Evolutionary conservation across 2,113 vertebrate species (phyloP).

Genomic region (Sturnira hondurensis): DNA sequence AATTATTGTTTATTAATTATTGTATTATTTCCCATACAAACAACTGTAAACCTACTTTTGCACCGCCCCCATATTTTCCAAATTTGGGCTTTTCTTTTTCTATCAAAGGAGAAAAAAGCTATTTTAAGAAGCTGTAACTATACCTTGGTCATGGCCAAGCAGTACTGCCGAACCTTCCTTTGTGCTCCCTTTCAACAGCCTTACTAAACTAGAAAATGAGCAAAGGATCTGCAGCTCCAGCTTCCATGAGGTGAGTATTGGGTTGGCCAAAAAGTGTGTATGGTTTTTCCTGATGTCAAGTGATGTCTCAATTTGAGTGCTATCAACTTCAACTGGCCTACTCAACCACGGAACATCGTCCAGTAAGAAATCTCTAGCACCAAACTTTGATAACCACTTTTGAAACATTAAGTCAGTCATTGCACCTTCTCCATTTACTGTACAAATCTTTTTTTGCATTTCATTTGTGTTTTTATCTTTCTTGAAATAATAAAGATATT

Average conservation of each 20-base stretch:
- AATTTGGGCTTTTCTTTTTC: neutral
- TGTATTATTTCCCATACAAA: neutral
- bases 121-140: neutral
- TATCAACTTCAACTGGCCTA: no score
- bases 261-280: no score
- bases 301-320: no score
- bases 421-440: no score
- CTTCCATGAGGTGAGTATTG: neutral
- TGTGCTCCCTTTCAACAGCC: neutral
- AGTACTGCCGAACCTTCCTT: neutral
- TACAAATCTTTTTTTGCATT: no score
- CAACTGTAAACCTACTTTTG: neutral
- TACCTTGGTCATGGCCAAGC: neutral
- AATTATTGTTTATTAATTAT: neutral
- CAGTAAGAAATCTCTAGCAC: no score
- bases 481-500: no score
- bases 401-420: no score
- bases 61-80: neutral
- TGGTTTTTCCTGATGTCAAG: no score
- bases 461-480: no score
- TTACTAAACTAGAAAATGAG: neutral
- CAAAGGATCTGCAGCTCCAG: neutral
- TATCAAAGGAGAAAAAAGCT: neutral
- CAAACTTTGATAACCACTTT: no score
- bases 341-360: no score